A percentile compares a stretch with the other conserved stretches of the same genome.
Conservation (phyloP, 2,797 vertebrate species). For the Squalus acanthias region DNA sequence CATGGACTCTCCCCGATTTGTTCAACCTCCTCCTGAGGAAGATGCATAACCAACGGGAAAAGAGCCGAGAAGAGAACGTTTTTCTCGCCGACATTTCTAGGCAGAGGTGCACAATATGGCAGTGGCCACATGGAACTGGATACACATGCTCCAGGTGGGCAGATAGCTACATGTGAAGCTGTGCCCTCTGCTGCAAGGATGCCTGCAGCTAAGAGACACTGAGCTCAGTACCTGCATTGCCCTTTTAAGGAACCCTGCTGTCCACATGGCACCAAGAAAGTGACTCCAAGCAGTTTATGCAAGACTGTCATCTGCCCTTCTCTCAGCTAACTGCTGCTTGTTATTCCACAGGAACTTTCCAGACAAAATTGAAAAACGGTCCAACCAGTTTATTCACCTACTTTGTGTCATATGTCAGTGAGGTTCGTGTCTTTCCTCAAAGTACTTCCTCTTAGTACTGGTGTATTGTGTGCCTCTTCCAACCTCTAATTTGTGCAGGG, state of each 20-base stretch:
- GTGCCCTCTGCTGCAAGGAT: no score
- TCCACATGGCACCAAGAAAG: neutral
- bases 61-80: neutral
- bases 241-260: no score
- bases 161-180: no score
- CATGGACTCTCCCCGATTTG: neutral
- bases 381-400: neutral
- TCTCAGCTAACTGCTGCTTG: neutral
- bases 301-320: neutral
- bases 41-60: neutral
- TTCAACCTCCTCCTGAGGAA: neutral
- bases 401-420: neutral
- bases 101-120: no score
- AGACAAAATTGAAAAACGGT: neutral
- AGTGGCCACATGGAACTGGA: no score
- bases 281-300: neutral
- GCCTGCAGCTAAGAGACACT: no score
- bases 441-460: neutral
- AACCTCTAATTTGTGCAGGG: neutral
- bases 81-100: neutral
- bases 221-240: no score
- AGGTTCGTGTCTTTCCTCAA: neutral
- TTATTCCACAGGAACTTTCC: neutral
- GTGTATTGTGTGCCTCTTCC: neutral
- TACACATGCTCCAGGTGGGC: no score